Evolutionary conservation across 2,797 vertebrate species (phyloP), one percentile per base, ranked within the genome.

Genomic region (Lagodon rhomboides): DNA sequence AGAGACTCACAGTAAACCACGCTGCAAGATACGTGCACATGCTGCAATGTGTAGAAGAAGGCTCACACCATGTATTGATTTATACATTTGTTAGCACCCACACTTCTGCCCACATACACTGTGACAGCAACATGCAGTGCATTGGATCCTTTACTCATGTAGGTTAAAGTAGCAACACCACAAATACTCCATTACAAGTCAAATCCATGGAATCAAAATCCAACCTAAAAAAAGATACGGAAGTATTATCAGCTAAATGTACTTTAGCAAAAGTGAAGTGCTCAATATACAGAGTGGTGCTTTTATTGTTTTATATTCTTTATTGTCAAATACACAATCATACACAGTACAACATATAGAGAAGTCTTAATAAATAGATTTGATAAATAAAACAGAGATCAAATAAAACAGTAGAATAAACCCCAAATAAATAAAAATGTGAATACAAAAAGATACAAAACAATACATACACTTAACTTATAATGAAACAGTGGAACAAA

Each of bases 1-100:
- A 41, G 16, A 49, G 30, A n/a, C 6, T 43, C 8, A 41, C 27
- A 63, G 30, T 44, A n/a, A 41, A 38, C 53, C 44, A 66, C 27
- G 3, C n/a, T 44, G 34, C 5, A 43, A 5, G 23, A 16, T 53
- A 63, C 17, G 47, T 18, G 15, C 47, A 73, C 47, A 51, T n/a
- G 38, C 51, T 70, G 46, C 30, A 43, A 41, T 17, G 8, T 16
- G 27, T 4, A 58, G 30, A n/a, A 38, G 18, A 34, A 34, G 17
- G 23, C 34, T 67, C 63, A 43, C 55, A 30, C 61, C 47, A 2
- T 49, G 27, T 56, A 53, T 46, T 73, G 69, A 61, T 25, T 23
- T 61, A 23, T 63, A 34, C 47, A 38, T 34, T 43, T 23, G 44
- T 47, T 34, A 34, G 34, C 55, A 55, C 23, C 51, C 38, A 68